Base-by-base conservation (phyloP, 2,113 vertebrate genomes). In the Rhinoptilus africanus region DNA sequence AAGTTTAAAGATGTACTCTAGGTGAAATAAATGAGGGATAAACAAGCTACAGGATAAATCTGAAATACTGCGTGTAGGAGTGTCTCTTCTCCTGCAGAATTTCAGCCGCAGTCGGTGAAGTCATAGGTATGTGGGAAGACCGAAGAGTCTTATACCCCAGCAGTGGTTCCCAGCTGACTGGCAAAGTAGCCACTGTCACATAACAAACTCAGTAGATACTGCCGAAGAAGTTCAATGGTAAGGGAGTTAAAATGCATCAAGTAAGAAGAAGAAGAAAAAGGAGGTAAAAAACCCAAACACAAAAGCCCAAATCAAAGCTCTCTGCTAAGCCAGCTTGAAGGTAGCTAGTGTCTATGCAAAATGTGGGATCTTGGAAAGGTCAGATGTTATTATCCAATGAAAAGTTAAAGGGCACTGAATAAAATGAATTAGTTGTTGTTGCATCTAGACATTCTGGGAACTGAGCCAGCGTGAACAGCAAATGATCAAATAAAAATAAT, bases 91-190 rank as follows among this genome's bases (percentile, higher is more conserved):
- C 48, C 81, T 67, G 79, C n/a, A 24, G 68, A 54, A 75, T 93
- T 94, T 94, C 72, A 72, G 37, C 59, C 94, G 82, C 85, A 94
- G 75, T 71, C n/a, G 32, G 75, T 94, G 92, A 94, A 94, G 88
- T 94, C 88, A 92, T 63, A 71, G 63, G 21, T 88, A 35, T 63
- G 93, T 96, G 90, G 93, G 95, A 95, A 96, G 96, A 54, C 24
- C 62, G 73, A 88, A 73, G 51, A 94, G 27, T 51, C 84, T 76
- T 56, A 34, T 32, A 72, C 14, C n/a, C 48, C 74, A 83, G 87
- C 74, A 90, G 89, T 35, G n/a, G 51, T 83, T 96, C 71, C 89
- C 87, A 89, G 12, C 41, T 93, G 87, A 79, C 0, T 57, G 80
- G 84, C 63, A 85, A 77, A 93, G 95, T 63, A 71, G 50, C 88